Conservation (phyloP, 2,113 vertebrate genomes). For the Prochilodus magdalenae region DNA sequence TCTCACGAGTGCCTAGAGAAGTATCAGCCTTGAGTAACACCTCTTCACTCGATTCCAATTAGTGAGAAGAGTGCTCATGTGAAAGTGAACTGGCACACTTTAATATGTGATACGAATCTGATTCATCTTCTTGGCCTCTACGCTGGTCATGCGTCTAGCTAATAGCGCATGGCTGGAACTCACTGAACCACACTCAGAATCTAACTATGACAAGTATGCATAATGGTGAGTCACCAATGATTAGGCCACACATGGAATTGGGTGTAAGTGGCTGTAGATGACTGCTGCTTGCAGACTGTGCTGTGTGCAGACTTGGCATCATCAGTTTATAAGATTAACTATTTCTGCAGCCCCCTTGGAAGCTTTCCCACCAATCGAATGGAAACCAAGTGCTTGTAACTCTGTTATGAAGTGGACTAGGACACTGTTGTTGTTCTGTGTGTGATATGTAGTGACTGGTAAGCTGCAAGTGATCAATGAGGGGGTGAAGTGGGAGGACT, state of each 20-base stretch:
- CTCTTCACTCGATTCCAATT: not conserved
- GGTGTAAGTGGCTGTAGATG: not conserved
- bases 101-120: slow-evolving; percentile 31
- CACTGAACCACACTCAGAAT: slow-evolving; percentile 9
- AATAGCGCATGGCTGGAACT: slow-evolving; percentile 12
- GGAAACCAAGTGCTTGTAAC: too few relatives aligned
- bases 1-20: not conserved
- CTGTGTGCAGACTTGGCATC: not conserved
- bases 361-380: too few relatives aligned
- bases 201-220: not conserved
- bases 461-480: too few relatives aligned
- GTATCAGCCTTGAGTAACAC: not conserved
- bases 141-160: slow-evolving; percentile 5
- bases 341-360: too few relatives aligned
- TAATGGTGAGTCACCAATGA: not conserved
- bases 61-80: slow-evolving; percentile 11
- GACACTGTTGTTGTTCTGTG: too few relatives aligned
- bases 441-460: too few relatives aligned
- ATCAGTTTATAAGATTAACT: too few relatives aligned
- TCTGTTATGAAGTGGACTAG: too few relatives aligned
- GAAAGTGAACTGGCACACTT: slow-evolving; percentile 26
- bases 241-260: not conserved
- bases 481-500: too few relatives aligned
- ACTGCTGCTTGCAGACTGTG: not conserved
- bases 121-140: slow-evolving; percentile 27